These are phyloP conservation scores for Malurus elegans DNA, from an alignment of 2,113 vertebrate genomes.

Conservation along the genomic window DNA sequence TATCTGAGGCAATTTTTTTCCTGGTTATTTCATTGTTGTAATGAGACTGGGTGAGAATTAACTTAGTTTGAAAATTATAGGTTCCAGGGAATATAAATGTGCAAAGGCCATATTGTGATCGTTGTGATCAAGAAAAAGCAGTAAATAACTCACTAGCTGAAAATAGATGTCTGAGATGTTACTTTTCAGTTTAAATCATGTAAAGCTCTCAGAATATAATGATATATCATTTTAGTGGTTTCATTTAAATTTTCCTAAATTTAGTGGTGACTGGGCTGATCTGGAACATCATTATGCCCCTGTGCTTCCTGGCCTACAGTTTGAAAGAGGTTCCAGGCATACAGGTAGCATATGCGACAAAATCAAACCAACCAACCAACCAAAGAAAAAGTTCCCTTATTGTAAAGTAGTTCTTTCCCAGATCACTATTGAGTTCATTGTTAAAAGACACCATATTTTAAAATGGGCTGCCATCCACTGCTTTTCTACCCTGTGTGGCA, in stretches of 20 bases:
- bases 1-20: neutral
- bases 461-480: neutral
- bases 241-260: neutral
- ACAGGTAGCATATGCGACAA: neutral
- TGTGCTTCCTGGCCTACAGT: neutral
- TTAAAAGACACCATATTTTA: neutral
- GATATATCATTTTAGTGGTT: neutral
- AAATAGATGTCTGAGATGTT: neutral
- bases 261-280: neutral
- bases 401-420: neutral
- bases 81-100: neutral
- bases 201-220: neutral
- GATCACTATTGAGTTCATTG: neutral
- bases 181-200: neutral
- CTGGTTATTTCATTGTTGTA: neutral
- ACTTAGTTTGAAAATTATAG: neutral
- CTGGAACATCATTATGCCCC: neutral
- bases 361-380: neutral
- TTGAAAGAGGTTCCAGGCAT: neutral
- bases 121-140: neutral
- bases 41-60: neutral
- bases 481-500: neutral
- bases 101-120: neutral
- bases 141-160: neutral
- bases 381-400: neutral